Base-by-base conservation (phyloP, 2,113 vertebrate genomes). In the Nerophis ophidion region DNA sequence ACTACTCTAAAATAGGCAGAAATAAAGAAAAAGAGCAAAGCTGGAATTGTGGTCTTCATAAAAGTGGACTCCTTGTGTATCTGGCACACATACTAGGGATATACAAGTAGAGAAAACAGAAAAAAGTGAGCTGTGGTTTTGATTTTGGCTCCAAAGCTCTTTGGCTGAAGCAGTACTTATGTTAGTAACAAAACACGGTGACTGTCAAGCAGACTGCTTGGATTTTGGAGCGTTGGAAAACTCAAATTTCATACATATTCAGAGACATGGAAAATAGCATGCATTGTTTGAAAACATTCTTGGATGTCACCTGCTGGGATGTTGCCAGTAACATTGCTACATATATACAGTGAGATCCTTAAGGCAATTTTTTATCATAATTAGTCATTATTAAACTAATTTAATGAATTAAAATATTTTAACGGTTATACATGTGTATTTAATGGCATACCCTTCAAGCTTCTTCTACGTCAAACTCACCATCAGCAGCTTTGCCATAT, bases 81-180 rank as follows among this genome's bases (percentile, higher is more conserved):
- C 38, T 56, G 54, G 36, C 54, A 42, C 54, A 56, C 40, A 56
- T 42, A 11, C 40, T 19, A 10, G 10, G 12, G 11, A 16, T 42
- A 42, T 16, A 42, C 3, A 5, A 56, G 12, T 11, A 7, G 10
- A 42, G 36, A 56, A 56, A 56, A 56, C 36, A 42, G 54, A 55
- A 36, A 42, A 26, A 17, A 42, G 17, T 56, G 38, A 56, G 36
- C n/a, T 56, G 54, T 56, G 54, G 36, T 42, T 17, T 56, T 42
- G 15, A 16, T 40, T 55, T 55, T 55, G 53, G 36, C 54, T 56
- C n/a, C 38, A 42, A 56, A 40, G 36, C 36, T 56, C 17, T 40
- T 10, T 17, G n/a, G 38, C 36, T 56, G 8, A 42, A 56, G 54
- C 11, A 56, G 38, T 8, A n/a, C 51, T 53, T 53, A 35, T 38